Evolutionary conservation across 2,113 vertebrate genomes (phyloP), one percentile per base, ranked within the genome.

Genomic region (Callionymus lyra): DNA sequence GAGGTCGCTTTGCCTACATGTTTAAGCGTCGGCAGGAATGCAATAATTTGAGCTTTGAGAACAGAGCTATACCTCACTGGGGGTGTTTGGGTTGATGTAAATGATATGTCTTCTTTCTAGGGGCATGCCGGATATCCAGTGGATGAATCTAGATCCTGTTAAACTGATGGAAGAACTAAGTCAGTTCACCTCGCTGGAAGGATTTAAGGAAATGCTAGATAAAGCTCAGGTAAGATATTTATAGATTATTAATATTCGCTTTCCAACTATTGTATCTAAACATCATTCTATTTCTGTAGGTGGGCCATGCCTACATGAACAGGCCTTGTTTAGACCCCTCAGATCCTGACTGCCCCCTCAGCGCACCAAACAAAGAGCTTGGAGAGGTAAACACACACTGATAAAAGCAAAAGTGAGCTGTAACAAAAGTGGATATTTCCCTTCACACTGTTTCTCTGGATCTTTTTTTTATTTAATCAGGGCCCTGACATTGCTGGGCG

Each of bases 271-370:
- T 9, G 8, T 31, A 18, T 35, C n/a, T 10, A 43, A 5, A 38
- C 1, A 34, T n/a, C n/a, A n/a, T 48, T 39, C 38, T 12, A 6
- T 59, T 21, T 71, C 27, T 8, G 14, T 17, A 82, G 79, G 79
- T 98, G 79, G 93, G 93, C 42, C 95, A 94, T 50, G 95, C 93
- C 56, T 99, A 99, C 43, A 91, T 99, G 86, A 91, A 93, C 55
- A 82, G 94, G 35, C 92, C 93, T 18, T 98, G 95, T 53, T 77
- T 99, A 33, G 82, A 96, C 46, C 92, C 93, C 1, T 68, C 41
- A 1, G 93, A 98, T 56, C 80, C 84, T 0, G 91, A 97, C 13
- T 98, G 95, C 53, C 95, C 95, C 1, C 34, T 77, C 16, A 97
- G 88, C 32, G 89, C 94, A 12, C 94, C 93, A 53, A 98, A 99